Conservation (phyloP, 1,140 invertebrate genomes). For the Drosophila athabasca region DNA sequence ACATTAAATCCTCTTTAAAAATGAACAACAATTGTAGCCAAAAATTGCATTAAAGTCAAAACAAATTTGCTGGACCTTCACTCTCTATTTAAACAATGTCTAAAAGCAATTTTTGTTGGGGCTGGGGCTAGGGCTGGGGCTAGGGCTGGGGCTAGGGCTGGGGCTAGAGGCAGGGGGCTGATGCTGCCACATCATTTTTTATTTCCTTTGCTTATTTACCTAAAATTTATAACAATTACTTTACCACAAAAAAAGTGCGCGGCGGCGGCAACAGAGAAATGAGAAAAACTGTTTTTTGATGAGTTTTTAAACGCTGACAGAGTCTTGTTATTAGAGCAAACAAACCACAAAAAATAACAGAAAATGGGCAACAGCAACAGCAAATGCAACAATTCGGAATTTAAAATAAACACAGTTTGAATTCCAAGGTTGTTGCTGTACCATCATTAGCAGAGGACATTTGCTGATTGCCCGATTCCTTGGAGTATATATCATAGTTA, state of each 20-base stretch:
- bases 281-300: constrained; percentile 51
- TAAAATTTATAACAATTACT: constrained; percentile 72
- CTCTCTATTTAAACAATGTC: constrained; percentile 38
- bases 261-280: constrained; percentile 18
- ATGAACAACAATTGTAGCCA: constrained; percentile 10
- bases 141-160: no score
- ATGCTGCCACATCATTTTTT: constrained; percentile 27
- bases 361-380: constrained; percentile 47
- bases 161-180: no score
- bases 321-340: constrained; percentile 58
- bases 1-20: constrained; percentile 23
- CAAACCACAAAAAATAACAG: constrained; percentile 45
- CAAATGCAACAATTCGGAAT: constrained; percentile 52
- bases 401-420: constrained; percentile 71
- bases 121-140: no score
- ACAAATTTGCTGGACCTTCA: constrained; percentile 39
- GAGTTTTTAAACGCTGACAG: constrained; percentile 69
- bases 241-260: constrained; percentile 44
- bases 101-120: constrained; percentile 36
- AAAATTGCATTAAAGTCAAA: constrained; percentile 36
- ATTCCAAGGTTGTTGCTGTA: constrained; percentile 23
- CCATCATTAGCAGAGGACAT: no score
- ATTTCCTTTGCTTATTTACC: constrained; percentile 40
- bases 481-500: no score
- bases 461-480: no score